Percentiles rank a stretch among this genome's conserved stretches.
phyloP scores from a whole-genome alignment of 2,888 invertebrate species.

The Arge pagana region DNA sequence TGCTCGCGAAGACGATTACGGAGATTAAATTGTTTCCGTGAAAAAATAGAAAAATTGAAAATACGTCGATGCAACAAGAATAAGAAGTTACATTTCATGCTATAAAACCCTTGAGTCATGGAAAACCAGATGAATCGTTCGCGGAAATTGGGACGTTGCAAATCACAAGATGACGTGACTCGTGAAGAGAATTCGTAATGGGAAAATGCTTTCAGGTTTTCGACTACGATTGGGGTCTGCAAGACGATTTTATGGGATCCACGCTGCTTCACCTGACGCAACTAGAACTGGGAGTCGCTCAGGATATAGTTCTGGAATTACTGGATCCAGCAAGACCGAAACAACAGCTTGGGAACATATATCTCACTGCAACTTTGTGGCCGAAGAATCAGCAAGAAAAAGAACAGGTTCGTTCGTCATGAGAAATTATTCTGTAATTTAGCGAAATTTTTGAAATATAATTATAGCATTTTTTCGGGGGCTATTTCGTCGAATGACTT shows the following conservation, averaged over 20 bases:
- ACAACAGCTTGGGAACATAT: slow-evolving; percentile 81
- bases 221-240: slow-evolving; percentile 96
- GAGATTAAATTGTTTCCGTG: too few species aligned
- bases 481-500: too few species aligned
- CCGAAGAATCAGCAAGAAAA: slow-evolving; percentile 94
- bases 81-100: too few species aligned
- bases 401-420: slow-evolving; percentile 73
- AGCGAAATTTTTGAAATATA: too few species aligned
- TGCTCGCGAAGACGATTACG: too few species aligned
- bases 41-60: too few species aligned
- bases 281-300: slow-evolving; percentile 76
- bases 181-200: slow-evolving; percentile 1
- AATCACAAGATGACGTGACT: too few species aligned
- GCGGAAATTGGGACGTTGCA: too few species aligned
- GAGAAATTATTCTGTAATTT: neutral
- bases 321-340: slow-evolving; percentile 75
- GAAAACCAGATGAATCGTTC: too few species aligned
- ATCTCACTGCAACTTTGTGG: slow-evolving; percentile 82
- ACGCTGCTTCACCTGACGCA: slow-evolving; percentile 83
- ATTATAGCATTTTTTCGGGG: too few species aligned
- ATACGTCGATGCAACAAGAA: too few species aligned
- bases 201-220: slow-evolving; percentile 71
- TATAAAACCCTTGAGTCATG: too few species aligned
- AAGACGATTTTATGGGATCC: slow-evolving; percentile 98
- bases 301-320: slow-evolving; percentile 79